Base-by-base conservation (phyloP, 2,888 invertebrate genomes). In the Leucania comma region DNA sequence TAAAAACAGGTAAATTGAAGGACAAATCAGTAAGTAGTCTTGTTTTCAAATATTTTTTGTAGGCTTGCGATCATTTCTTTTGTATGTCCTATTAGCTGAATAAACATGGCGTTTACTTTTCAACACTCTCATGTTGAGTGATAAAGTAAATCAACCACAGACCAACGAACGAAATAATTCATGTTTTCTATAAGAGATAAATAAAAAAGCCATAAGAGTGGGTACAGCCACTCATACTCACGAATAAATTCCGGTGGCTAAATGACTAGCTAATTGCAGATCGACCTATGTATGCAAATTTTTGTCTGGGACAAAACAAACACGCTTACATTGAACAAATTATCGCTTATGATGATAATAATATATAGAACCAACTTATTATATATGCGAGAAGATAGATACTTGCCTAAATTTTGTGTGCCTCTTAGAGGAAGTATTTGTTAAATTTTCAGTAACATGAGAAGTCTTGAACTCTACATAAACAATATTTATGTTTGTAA, bases 231-330 rank as follows among this genome's bases (percentile, higher is more conserved):
- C 20, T 54, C 53, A 46, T 38, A 26, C 17, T 60, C 26, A 35
- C 59, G 26, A 67, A 78, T 67, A 78, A 70, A 80, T 80, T 75
- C 68, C 62, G 61, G 66, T 66, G 66, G 58, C 75, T 78, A 75
- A 83, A 42, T 80, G 80, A 57, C 65, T 68, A 78, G 61, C 76
- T 81, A 75, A 83, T 66, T 82, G 74, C 74, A 76, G 80, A 82
- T 67, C 68, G n/a, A 67, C 76, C 20, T 78, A 79, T 78, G 79
- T 78, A 79, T 78, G 79, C 81, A 85, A 82, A 82, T 74, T 80
- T 84, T 81, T 75, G 68, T 80, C 64, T 72, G 78, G 72, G 72
- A 80, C 76, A 80, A 85, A 82, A 81, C 82, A 86, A 86, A 86
- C 65, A 84, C 68, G 74, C 78, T 62, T 53, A 56, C 63, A 48